Evolutionary conservation across 2,797 vertebrate species (phyloP).

Genomic region (Semotilus atromaculatus): DNA sequence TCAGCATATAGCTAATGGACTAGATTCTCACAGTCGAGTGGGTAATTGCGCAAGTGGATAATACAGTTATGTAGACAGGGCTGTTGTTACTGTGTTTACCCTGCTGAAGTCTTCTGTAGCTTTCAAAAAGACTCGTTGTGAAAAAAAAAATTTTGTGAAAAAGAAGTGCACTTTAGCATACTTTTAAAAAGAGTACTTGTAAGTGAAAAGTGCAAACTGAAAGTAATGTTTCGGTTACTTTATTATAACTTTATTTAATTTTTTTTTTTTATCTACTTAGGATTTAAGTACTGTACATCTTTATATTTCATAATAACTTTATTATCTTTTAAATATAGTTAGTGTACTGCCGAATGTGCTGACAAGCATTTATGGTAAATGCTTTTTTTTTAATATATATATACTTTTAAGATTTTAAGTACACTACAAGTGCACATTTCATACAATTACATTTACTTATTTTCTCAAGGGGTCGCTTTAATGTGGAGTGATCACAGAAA

Average conservation of each 20-base stretch:
- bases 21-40: conserved; percentile 35
- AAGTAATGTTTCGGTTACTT: neutral
- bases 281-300: too few relatives aligned
- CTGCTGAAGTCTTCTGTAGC: conserved; percentile 13
- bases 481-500: neutral
- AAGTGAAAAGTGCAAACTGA: neutral
- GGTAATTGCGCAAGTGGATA: conserved; percentile 35
- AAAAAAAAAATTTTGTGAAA: neutral
- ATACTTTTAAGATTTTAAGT: neutral
- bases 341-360: too few relatives aligned
- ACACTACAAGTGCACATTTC: neutral
- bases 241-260: too few relatives aligned
- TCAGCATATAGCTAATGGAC: conserved; percentile 40
- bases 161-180: neutral
- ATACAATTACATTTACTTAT: neutral
- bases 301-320: neutral
- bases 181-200: neutral
- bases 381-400: too few relatives aligned
- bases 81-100: conserved; percentile 9
- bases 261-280: too few relatives aligned
- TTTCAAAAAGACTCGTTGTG: conserved; percentile 20
- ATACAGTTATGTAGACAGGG: conserved; percentile 5
- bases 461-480: neutral
- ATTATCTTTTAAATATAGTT: neutral
- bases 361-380: too few relatives aligned